Percentiles rank a stretch among this genome's conserved stretches.
Conservation (phyloP, 2,113 vertebrate genomes). For the Numida meleagris region DNA sequence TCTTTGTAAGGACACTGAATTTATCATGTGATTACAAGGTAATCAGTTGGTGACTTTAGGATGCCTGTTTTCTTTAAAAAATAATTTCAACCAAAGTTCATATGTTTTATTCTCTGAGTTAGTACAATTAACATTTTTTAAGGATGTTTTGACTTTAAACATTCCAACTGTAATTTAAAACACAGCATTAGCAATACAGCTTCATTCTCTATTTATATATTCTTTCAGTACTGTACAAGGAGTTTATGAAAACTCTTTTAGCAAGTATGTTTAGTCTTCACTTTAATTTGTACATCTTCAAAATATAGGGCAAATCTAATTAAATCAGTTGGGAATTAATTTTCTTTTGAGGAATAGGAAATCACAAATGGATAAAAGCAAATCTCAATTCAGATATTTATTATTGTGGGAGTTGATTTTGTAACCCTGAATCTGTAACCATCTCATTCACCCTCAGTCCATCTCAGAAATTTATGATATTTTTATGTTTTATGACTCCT, state of each 20-base stretch:
- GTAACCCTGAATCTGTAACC: neutral
- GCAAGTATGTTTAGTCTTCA: neutral
- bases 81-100: neutral
- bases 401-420: neutral
- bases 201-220: neutral
- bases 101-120: neutral
- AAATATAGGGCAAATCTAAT: neutral
- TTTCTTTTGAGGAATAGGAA: neutral
- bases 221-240: neutral
- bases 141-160: neutral
- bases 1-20: neutral
- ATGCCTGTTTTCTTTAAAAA: neutral
- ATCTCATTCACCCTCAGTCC: neutral
- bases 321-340: neutral
- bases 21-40: neutral
- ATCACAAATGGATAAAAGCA: neutral
- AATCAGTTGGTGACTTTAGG: neutral
- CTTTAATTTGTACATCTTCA: neutral
- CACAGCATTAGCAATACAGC: neutral
- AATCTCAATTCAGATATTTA: neutral
- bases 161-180: neutral
- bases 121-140: neutral
- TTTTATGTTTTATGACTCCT: neutral
- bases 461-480: neutral
- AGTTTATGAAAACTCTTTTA: neutral